A percentile compares a stretch with the other conserved stretches of the same genome.
These are phyloP conservation scores for Solea senegalensis DNA, from an alignment of 2,113 vertebrate species.

Conservation along the genomic window DNA sequence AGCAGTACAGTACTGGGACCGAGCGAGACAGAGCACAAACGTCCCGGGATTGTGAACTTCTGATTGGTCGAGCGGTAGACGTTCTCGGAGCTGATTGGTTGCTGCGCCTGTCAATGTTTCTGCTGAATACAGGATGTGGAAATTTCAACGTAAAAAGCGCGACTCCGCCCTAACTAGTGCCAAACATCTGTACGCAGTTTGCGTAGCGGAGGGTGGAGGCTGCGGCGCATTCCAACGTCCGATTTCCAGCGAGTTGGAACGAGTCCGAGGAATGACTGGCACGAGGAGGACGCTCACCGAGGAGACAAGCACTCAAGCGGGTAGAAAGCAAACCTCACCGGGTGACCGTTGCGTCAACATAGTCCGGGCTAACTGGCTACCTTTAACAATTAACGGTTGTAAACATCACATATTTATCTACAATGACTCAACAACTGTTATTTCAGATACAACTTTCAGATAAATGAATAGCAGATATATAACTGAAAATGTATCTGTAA, in stretches of 20 bases:
- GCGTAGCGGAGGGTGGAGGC: conserved; percentile 64
- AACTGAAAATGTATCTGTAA: too few relatives aligned
- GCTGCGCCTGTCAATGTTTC: conserved; percentile 18
- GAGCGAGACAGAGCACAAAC: background rate
- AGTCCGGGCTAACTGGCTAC: too few relatives aligned
- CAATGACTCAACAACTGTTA: too few relatives aligned
- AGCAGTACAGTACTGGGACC: conserved; percentile 49
- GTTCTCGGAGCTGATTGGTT: conserved; percentile 64
- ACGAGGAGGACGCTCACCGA: conserved; percentile 8
- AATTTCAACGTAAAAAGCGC: conserved; percentile 67
- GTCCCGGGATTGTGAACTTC: conserved; percentile 72
- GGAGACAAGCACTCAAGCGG: conserved; percentile 32
- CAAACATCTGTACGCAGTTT: conserved; percentile 74
- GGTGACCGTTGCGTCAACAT: background rate
- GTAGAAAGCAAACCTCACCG: background rate
- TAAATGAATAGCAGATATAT: too few relatives aligned
- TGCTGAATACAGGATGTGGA: conserved; percentile 59
- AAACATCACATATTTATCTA: too few relatives aligned
- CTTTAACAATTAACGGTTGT: too few relatives aligned
- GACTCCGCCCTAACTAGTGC: conserved; percentile 77
- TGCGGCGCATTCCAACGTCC: conserved; percentile 60
- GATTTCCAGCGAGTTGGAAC: conserved; percentile 72
- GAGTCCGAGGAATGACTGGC: conserved; percentile 69
- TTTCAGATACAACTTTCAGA: too few relatives aligned
- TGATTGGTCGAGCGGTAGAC: conserved; percentile 64